Base-by-base conservation (phyloP, 2,888 invertebrate genomes). In the Craniophora ligustri region DNA sequence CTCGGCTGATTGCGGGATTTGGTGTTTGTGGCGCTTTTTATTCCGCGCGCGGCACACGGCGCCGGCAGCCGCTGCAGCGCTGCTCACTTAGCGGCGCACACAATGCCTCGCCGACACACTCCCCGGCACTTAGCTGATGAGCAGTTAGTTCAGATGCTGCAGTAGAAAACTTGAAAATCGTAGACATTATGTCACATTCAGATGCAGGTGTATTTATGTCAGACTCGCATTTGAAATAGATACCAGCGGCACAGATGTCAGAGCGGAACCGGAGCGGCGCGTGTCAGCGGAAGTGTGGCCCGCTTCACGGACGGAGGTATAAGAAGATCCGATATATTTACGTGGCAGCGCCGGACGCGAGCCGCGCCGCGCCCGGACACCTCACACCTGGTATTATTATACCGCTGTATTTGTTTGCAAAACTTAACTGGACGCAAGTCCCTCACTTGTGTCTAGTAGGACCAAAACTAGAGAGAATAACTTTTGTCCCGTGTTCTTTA, bases 221-320 rank as follows among this genome's bases (percentile, higher is more conserved):
- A 45, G 23, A 50, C 68, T 68, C 68, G 21, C 58, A 45, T 68
- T 57, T 40, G 21, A 67, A 67, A 53, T 63, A 45, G 57, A 47
- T 68, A 36, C 42, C 44, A 46, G 30, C 55, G 64, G 31, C 47
- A 30, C 44, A 45, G 23, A 45, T 14, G 7, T 28, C 23, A 16
- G 26, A 18, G 18, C 23, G 14, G n/a, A 39, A 31, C 14, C 36
- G 35, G 35, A 6, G 18, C 18, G 45, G 38, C 11, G 13, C 34
- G 47, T 32, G 50, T 4, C 58, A 36, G 38, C 67, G 71, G 72
- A 61, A 56, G 45, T 56, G 30, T 46, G 56, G 15, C n/a, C 39
- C 35, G 44, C 40, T 47, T 47, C 39, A 15, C 39, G 32, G 6
- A 36, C 30, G 18, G 28, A 36, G 21, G 15, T 34, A 16, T 32